Conservation (phyloP, 1,140 invertebrate genomes). For the Ceratina australensis region DNA sequence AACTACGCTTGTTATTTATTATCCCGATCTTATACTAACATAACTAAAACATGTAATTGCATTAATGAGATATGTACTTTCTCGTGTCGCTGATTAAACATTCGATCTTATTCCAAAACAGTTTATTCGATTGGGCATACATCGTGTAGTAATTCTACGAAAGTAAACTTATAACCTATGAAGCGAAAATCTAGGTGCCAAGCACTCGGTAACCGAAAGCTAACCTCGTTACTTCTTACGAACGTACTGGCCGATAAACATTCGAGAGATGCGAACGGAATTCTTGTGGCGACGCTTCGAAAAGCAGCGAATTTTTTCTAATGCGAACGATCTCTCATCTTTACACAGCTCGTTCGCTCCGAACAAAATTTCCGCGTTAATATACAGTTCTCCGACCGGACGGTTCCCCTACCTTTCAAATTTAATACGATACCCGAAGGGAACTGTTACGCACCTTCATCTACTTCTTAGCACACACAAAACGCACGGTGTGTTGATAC, state of each 20-base stretch:
- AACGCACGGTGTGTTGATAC: conserved; percentile 70
- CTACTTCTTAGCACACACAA: conserved; percentile 77
- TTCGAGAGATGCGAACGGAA: neutral
- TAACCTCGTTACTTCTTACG: neutral
- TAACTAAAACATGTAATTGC: neutral
- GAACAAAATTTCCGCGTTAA: conserved; percentile 44
- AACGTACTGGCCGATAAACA: neutral
- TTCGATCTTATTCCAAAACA: too few species aligned
- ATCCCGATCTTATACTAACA: neutral
- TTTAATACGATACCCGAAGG: conserved; percentile 25
- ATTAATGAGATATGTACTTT: neutral
- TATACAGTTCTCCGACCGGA: conserved; percentile 26
- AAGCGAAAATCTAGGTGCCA: conserved; percentile 15
- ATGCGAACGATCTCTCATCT: conserved; percentile 36
- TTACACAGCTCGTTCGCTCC: conserved; percentile 47
- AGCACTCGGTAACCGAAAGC: neutral
- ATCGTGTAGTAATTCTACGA: neutral
- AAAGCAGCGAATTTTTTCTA: conserved; percentile 37
- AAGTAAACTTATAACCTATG: conserved; percentile 62
- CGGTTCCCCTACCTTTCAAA: conserved; percentile 32
- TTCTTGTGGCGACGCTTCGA: neutral
- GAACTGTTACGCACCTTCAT: conserved; percentile 77
- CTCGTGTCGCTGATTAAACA: neutral
- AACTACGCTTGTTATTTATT: neutral
- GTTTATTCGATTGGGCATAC: neutral